Evolutionary conservation across 2,797 vertebrate genomes (phyloP).

Genomic region (Brachymystax lenok): DNA sequence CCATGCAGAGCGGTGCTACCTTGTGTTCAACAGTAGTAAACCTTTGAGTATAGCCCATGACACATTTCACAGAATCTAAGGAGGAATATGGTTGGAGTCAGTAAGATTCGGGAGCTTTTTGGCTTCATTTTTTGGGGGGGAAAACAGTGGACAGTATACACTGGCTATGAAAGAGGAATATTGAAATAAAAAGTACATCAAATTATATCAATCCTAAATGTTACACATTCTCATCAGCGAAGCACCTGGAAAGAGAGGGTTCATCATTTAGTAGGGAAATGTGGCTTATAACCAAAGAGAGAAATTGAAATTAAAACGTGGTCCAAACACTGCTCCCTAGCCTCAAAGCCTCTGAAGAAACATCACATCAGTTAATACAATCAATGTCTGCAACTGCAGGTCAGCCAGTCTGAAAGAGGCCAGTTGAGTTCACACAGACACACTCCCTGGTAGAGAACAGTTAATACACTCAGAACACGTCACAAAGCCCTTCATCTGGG

Average conservation of each 20-base stretch:
- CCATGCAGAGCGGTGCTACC: slow-evolving; percentile 87
- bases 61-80: slow-evolving; percentile 84
- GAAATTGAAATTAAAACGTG: not conserved
- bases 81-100: slow-evolving; percentile 75
- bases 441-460: slow-evolving; percentile 1
- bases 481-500: not conserved
- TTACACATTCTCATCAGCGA: not conserved
- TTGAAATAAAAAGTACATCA: slow-evolving; percentile 15
- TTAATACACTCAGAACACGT: not conserved
- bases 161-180: slow-evolving; percentile 37
- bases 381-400: not conserved
- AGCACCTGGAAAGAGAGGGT: slow-evolving; percentile 51
- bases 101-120: slow-evolving; percentile 42
- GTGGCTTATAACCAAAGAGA: not conserved
- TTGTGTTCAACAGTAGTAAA: slow-evolving; percentile 90
- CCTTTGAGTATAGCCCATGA: slow-evolving; percentile 99
- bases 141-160: slow-evolving; percentile 43
- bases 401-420: slow-evolving; percentile 41
- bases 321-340: not conserved
- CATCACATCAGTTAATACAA: too few species aligned
- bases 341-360: not conserved
- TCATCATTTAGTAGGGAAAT: slow-evolving; percentile 21
- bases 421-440: slow-evolving; percentile 21
- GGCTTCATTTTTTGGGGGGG: slow-evolving; percentile 13
- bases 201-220: not conserved